Evolutionary conservation across 2,113 vertebrate species (phyloP).

Genomic region (Speoplatyrhinus poulsoni): DNA sequence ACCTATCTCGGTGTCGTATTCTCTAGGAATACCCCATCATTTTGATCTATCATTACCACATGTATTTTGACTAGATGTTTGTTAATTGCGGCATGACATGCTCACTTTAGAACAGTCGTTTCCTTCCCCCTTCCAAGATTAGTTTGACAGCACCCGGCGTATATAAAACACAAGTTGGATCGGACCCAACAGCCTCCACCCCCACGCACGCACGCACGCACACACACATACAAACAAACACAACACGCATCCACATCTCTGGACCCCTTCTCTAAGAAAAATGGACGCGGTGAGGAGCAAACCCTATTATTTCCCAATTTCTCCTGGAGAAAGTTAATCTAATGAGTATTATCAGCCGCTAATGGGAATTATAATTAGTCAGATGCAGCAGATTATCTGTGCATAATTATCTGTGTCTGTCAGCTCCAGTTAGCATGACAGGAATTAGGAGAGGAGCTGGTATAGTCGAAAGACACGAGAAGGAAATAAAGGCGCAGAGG

Average conservation of each 20-base stretch:
- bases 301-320: conserved; percentile 74
- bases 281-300: conserved; percentile 44
- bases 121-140: too few relatives aligned
- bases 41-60: too few relatives aligned
- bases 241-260: conserved; percentile 27
- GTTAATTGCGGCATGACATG: too few relatives aligned
- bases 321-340: conserved; percentile 81
- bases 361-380: conserved; percentile 85
- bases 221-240: not conserved
- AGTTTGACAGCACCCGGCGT: too few relatives aligned
- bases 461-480: conserved; percentile 4
- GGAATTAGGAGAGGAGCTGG: conserved; percentile 71
- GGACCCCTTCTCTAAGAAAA: conserved; percentile 17
- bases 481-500: conserved; percentile 3
- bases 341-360: conserved; percentile 81
- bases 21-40: too few relatives aligned
- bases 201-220: not conserved
- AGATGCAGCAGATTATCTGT: conserved; percentile 83
- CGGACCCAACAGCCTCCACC: not conserved
- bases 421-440: conserved; percentile 80
- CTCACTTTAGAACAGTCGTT: too few relatives aligned
- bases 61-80: too few relatives aligned
- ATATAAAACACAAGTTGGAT: not conserved
- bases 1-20: too few relatives aligned
- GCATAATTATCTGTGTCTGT: conserved; percentile 81